phyloP scores from a whole-genome alignment of 2,113 vertebrate genomes.

The Anolis carolinensis region DNA sequence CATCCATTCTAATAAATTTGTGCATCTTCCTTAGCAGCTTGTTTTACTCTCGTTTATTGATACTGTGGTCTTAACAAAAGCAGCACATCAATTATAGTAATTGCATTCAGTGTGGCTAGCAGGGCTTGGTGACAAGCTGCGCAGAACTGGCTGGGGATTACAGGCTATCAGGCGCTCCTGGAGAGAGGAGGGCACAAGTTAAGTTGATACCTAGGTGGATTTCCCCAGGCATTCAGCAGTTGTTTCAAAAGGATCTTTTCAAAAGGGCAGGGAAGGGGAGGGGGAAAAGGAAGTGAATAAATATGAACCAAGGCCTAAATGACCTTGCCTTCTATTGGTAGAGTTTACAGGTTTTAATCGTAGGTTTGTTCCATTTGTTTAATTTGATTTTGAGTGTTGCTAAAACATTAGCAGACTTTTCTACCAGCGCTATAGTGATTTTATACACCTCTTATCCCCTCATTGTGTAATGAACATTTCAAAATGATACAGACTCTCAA shows the following conservation, averaged over 20 bases:
- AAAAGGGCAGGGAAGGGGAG: background rate
- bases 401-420: background rate
- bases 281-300: background rate
- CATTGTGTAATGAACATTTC: background rate
- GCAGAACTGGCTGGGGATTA: constrained; percentile 44
- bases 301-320: background rate
- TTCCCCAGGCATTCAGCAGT: constrained; percentile 26
- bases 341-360: constrained; percentile 17
- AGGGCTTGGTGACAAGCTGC: constrained; percentile 40
- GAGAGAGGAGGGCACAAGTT: constrained; percentile 28
- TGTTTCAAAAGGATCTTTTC: constrained; percentile 29
- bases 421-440: background rate
- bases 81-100: constrained; percentile 55
- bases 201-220: constrained; percentile 28
- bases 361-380: constrained; percentile 14
- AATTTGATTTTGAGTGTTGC: constrained; percentile 15
- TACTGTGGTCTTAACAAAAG: constrained; percentile 62
- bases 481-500: too few relatives aligned
- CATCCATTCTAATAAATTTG: constrained; percentile 58
- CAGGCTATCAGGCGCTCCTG: constrained; percentile 36
- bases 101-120: constrained; percentile 42
- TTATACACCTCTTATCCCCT: background rate
- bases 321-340: background rate
- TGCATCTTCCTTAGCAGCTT: constrained; percentile 57
- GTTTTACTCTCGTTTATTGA: constrained; percentile 58